Conservation (phyloP, 2,888 invertebrate species). For the Cyrtodaria siliqua region DNA sequence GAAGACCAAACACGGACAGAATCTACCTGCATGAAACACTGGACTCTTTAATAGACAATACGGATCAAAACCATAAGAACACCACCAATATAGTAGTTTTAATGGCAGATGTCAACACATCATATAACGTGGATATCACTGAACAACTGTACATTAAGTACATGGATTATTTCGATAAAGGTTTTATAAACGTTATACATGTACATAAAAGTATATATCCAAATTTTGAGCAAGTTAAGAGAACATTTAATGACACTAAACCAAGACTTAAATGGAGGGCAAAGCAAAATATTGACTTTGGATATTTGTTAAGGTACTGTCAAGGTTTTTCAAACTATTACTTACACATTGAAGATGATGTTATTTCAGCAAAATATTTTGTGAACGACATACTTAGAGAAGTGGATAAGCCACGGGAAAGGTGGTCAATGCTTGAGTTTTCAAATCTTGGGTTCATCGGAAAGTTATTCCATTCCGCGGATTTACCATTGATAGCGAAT, state of each 20-base stretch:
- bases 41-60: conserved; percentile 82
- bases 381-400: conserved; percentile 80
- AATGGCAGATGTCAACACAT: conserved; percentile 83
- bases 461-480: conserved; percentile 67
- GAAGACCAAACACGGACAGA: conserved; percentile 80
- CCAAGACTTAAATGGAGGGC: conserved; percentile 85
- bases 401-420: conserved; percentile 68
- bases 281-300: conserved; percentile 86
- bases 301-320: conserved; percentile 83
- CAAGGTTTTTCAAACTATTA: conserved; percentile 81
- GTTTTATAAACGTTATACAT: conserved; percentile 84
- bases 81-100: conserved; percentile 84
- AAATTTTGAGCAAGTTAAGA: conserved; percentile 67
- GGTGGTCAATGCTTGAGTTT: conserved; percentile 72
- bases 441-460: conserved; percentile 75
- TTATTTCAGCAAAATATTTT: conserved; percentile 81
- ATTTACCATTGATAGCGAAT: conserved; percentile 69
- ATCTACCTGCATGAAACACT: conserved; percentile 84
- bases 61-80: conserved; percentile 75
- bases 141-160: conserved; percentile 57
- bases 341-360: conserved; percentile 86
- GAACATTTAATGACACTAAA: conserved; percentile 82
- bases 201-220: conserved; percentile 76
- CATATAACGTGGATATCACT: conserved; percentile 67
- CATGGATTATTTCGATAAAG: conserved; percentile 75